Evolutionary conservation across 1,140 invertebrate genomes (phyloP), one percentile per base, ranked within the genome.

Genomic region (Megalopta genalis): DNA sequence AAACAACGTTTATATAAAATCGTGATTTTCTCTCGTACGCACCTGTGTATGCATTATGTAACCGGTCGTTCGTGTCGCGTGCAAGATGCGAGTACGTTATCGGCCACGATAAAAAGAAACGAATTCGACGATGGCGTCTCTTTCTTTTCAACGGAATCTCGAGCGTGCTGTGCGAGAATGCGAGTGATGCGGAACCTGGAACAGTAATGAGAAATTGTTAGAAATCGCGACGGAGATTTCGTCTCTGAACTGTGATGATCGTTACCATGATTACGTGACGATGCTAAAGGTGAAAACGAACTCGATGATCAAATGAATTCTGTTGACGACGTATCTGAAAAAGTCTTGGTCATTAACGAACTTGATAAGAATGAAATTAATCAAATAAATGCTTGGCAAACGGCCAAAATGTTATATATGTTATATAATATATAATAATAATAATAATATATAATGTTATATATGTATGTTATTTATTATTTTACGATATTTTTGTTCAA

Each of bases 1-100:
- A 54, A 59, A 52, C 39, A 80, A 79, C 39, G 66, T 74, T 80
- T 79, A 79, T 39, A 80, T 67, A 74, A 80, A 32, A 42, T 67
- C 23, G 54, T 6, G 60, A 67, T 66, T 52, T 23, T 64, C 59
- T 77, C 42, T 32, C 4, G 39, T 63, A 46, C 42, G n/a, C 10
- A n/a, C 32, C 32, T 49, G 21, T 10, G n/a, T n/a, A n/a, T 21
- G 5, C 16, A 37, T 77, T 64, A 63, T 23, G 9, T 71, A 77
- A 77, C n/a, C 10, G 32, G 23, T 14, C 5, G 14, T 5, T 8
- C 16, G 16, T 8, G 21, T 9, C 37, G n/a, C 14, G 3, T 52
- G 27, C 4, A 64, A 64, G n/a, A 9, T 23, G n/a, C 4, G 16
- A 18, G n/a, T 49, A 49, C 12, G 2, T 49, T 65, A 75, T 75